Percentiles rank a stretch among this genome's conserved stretches.
Conservation (phyloP, 2,888 invertebrate species). For the Cantharis rufa region DNA sequence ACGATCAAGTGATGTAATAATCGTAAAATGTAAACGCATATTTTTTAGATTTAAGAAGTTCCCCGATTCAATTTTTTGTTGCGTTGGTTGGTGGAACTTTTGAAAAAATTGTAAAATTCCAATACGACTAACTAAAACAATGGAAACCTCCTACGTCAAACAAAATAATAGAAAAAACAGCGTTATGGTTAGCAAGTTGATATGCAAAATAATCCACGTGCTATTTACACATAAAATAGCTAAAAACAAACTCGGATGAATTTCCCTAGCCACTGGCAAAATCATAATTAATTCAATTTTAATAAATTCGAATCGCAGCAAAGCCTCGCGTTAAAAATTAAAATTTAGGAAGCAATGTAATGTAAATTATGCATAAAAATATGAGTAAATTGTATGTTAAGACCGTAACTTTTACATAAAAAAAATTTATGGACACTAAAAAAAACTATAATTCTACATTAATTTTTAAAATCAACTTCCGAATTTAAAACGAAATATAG, state of each 20-base stretch:
- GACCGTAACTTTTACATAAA: background rate
- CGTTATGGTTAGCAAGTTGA: background rate
- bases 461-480: background rate
- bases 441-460: background rate
- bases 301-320: background rate
- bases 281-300: background rate
- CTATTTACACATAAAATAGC: no score
- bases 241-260: background rate
- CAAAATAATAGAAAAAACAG: background rate
- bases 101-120: background rate
- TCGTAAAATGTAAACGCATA: no score
- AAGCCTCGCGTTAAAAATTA: background rate
- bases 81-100: background rate
- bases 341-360: background rate
- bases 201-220: background rate
- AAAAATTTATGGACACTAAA: background rate
- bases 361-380: background rate
- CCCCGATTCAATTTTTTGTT: background rate
- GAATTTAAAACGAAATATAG: background rate
- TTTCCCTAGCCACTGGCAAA: background rate
- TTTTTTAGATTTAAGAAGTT: no score
- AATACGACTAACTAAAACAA: background rate
- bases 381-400: background rate
- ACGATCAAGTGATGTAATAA: no score
- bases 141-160: background rate